Evolutionary conservation across 2,888 invertebrate genomes (phyloP).

Genomic region (Eupithecia exiguata): DNA sequence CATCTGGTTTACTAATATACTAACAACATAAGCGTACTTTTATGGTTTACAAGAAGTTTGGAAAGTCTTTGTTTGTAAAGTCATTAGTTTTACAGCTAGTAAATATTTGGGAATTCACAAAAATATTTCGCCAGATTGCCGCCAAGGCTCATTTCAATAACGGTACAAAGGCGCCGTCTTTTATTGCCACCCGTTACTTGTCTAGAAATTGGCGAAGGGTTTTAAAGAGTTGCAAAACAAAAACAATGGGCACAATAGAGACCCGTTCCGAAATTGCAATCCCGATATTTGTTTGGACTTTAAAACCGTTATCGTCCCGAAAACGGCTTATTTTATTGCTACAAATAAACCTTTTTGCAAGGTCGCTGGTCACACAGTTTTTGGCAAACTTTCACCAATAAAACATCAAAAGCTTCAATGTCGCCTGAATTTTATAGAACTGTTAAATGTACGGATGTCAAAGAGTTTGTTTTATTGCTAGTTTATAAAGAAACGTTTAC

Average conservation of each 20-base stretch:
- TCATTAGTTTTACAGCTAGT: conserved; percentile 44
- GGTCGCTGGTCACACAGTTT: conserved; percentile 28
- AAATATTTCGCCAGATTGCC: conserved; percentile 40
- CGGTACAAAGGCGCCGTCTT: conserved; percentile 55
- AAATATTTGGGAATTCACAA: conserved; percentile 45
- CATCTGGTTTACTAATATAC: conserved; percentile 28
- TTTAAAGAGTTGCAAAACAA: conserved; percentile 70
- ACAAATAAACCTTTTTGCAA: conserved; percentile 57
- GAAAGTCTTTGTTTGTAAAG: conserved; percentile 27
- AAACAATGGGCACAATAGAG: conserved; percentile 61
- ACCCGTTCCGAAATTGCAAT: conserved; percentile 53
- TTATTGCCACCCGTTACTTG: conserved; percentile 60
- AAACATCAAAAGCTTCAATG: conserved; percentile 35
- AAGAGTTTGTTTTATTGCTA: conserved; percentile 41
- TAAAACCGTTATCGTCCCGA: conserved; percentile 57
- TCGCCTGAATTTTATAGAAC: conserved; percentile 33
- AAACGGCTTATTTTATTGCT: conserved; percentile 68
- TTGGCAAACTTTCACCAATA: conserved; percentile 43
- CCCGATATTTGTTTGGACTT: conserved; percentile 52
- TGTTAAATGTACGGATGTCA: conserved; percentile 36
- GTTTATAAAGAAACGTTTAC: conserved; percentile 37
- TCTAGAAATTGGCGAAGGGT: conserved; percentile 60
- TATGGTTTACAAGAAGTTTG: conserved; percentile 22
- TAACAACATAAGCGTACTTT: not conserved
- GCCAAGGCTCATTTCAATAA: conserved; percentile 43